phyloP scores from a whole-genome alignment of 2,797 vertebrate species.

The Takifugu ocellatus region DNA sequence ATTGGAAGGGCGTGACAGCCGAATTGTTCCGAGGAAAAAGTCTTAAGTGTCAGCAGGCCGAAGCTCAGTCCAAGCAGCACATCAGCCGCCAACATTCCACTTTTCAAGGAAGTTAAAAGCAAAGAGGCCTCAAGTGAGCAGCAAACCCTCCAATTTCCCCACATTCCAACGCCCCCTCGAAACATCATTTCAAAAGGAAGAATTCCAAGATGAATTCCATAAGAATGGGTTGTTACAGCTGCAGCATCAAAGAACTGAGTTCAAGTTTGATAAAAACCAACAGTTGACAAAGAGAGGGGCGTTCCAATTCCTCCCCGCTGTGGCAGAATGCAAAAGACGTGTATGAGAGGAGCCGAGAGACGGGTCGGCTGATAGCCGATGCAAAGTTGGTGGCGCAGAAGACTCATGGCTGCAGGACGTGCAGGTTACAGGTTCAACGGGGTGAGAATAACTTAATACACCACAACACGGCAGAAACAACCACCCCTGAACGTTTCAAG shows the following conservation, averaged over 20 bases:
- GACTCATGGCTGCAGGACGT: not conserved
- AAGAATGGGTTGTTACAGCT: no score
- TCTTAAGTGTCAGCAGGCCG: conserved; percentile 1
- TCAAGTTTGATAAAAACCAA: no score
- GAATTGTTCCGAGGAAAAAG: conserved; percentile 35
- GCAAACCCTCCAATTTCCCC: no score
- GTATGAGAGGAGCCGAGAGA: not conserved
- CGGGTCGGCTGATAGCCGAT: not conserved
- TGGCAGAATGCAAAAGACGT: no score
- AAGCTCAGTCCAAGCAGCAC: conserved; percentile 4
- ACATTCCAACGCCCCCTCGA: no score
- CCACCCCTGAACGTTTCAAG: not conserved
- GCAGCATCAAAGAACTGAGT: no score
- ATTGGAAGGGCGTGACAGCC: conserved; percentile 36
- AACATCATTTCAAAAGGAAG: no score
- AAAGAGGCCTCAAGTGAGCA: not conserved
- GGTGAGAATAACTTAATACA: not conserved
- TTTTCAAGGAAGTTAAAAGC: not conserved
- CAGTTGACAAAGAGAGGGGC: no score
- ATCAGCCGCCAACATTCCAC: not conserved
- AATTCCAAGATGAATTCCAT: no score
- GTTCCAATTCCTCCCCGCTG: no score
- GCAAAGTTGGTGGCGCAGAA: not conserved
- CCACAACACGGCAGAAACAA: not conserved
- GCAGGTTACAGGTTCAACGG: not conserved